Evolutionary conservation across 2,113 vertebrate genomes (phyloP), one percentile per base, ranked within the genome.

Genomic region (Rhizomys pruinosus): DNA sequence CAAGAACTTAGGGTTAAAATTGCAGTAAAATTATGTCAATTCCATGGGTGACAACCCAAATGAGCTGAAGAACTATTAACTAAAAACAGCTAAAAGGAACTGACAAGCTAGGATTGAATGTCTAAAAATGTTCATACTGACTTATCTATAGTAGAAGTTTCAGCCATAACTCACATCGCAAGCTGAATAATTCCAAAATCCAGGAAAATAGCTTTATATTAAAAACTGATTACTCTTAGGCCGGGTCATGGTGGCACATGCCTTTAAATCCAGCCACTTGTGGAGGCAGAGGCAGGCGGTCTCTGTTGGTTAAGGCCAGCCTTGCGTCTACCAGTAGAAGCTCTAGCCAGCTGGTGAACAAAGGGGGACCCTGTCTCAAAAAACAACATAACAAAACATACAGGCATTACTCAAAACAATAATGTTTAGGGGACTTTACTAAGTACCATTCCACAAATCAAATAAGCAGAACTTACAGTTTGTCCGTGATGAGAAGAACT

Each of bases 401-500:
- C n/a, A n/a, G n/a, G n/a, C n/a, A n/a, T n/a, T n/a, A n/a, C n/a
- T n/a, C n/a, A n/a, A n/a, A n/a, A n/a, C n/a, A n/a, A n/a, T n/a
- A n/a, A n/a, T n/a, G n/a, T n/a, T n/a, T n/a, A n/a, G n/a, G n/a
- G n/a, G n/a, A n/a, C 44, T 44, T 78, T 59, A 73, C 34, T 74
- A 90, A 89, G 25, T 93, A 90, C 6, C 84, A 69, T 73, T 80
- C 44, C 29, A n/a, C n/a, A n/a, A n/a, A n/a, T n/a, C 82, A 25
- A 55, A 84, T 47, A 95, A 97, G 87, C 29, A 1, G 52, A 94
- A 99, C 99, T 99, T 97, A 99, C 99, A 99, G 98, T 99, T 99
- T 99, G 80, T 99, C 99, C 55, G 99, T 99, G 96, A 99, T 98
- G 97, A 99, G 99, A 95, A 99, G 98, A 97, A 99, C n/a, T 99